Conservation (phyloP, 2,113 vertebrate species). For the Limanda limanda region DNA sequence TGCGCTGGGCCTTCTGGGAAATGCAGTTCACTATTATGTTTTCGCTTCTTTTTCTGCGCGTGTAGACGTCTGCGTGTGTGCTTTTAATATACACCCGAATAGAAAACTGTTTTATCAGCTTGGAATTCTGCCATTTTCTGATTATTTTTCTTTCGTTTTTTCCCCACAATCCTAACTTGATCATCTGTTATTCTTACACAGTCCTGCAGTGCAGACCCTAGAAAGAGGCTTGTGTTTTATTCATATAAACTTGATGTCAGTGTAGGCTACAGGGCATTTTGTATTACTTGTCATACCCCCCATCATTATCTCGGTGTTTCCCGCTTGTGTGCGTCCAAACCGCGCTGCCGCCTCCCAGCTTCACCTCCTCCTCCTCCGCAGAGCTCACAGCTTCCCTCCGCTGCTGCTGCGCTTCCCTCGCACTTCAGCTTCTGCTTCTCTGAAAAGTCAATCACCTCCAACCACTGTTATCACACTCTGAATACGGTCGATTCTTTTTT, state of each 20-base stretch:
- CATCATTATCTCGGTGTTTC: conserved; percentile 69
- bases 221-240: neutral
- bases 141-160: neutral
- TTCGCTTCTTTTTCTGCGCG: neutral
- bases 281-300: neutral
- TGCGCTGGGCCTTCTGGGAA: conserved; percentile 58
- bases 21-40: conserved; percentile 54
- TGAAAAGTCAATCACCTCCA: conserved; percentile 65
- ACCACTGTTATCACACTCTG: conserved; percentile 52
- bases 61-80: neutral
- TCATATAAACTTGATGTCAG: neutral
- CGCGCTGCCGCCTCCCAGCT: conserved; percentile 83
- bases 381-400: conserved; percentile 73
- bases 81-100: neutral
- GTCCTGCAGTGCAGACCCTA: neutral
- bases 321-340: conserved; percentile 81
- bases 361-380: conserved; percentile 64
- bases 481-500: conserved; percentile 40
- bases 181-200: neutral
- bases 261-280: neutral
- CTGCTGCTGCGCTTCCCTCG: conserved; percentile 54
- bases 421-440: conserved; percentile 53
- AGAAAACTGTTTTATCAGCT: neutral
- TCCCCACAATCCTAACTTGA: neutral
- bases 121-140: neutral